phyloP scores from a whole-genome alignment of 2,797 vertebrate genomes.

The Atherinosoma microstoma region DNA sequence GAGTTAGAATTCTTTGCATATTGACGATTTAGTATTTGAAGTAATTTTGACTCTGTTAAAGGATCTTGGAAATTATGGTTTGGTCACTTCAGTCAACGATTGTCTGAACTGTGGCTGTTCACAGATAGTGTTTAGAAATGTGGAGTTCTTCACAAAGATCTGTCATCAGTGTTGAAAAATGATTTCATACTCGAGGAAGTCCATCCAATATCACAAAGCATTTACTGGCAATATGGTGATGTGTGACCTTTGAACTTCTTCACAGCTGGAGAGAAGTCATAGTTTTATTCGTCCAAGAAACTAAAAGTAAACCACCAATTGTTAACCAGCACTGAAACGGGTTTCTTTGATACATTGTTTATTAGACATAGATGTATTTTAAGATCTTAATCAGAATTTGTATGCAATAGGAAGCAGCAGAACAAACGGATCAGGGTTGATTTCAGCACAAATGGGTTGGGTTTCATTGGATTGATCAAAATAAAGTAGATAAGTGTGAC shows the following conservation, averaged over 20 bases:
- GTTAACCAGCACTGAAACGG: not conserved
- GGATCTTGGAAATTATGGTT: not conserved
- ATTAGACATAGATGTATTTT: not conserved
- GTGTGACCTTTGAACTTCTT: slow-evolving; percentile 13
- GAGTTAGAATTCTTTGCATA: not conserved
- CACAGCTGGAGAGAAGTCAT: not conserved
- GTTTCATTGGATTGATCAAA: not conserved
- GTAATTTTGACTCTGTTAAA: no score
- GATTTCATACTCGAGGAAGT: slow-evolving; percentile 4
- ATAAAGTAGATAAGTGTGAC: not conserved
- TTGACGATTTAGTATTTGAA: no score
- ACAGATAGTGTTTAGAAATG: not conserved
- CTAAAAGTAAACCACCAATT: no score
- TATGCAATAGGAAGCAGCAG: not conserved
- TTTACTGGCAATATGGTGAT: not conserved
- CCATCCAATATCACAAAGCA: not conserved
- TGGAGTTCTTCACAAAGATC: not conserved
- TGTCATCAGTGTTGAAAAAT: not conserved
- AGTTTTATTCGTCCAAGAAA: not conserved
- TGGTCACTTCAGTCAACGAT: not conserved
- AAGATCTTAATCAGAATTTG: not conserved
- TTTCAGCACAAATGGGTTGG: not conserved
- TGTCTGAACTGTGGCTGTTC: no score
- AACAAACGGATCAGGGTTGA: not conserved
- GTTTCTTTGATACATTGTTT: not conserved